Evolutionary conservation across 2,113 vertebrate species (phyloP).

Genomic region (Anolis sagrei): DNA sequence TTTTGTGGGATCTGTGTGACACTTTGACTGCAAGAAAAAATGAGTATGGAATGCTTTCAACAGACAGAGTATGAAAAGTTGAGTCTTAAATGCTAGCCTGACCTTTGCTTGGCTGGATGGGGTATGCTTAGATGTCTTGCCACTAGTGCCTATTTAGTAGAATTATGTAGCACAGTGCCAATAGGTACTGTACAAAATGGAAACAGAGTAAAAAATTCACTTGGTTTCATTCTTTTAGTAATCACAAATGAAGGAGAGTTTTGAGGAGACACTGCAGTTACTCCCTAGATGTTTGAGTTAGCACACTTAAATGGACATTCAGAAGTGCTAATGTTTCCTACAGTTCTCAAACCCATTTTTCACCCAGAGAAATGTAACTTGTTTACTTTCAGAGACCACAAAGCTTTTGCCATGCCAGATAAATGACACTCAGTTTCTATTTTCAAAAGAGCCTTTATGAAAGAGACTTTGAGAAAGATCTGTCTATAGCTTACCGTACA

Average conservation of each 20-base stretch:
- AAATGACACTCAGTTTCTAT: neutral
- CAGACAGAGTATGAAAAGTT: neutral
- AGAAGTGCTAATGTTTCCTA: neutral
- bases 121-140: neutral
- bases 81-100: neutral
- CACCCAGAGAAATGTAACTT: conserved; percentile 14
- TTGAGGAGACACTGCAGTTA: neutral
- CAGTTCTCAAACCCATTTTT: neutral
- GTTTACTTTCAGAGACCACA: conserved; percentile 8
- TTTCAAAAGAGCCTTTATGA: conserved; percentile 8
- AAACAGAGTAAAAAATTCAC: neutral
- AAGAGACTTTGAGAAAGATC: conserved; percentile 28
- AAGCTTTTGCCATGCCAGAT: accelerated
- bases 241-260: conserved; percentile 9
- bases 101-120: neutral
- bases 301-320: conserved; percentile 6
- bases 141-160: neutral
- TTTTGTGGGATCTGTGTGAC: neutral
- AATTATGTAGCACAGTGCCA: neutral
- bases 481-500: neutral
- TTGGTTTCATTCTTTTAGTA: neutral
- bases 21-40: neutral
- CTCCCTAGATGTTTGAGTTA: neutral
- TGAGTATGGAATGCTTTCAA: neutral
- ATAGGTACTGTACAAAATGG: neutral